phyloP scores from a whole-genome alignment of 2,797 vertebrate species.

The Thamnophis elegans region DNA sequence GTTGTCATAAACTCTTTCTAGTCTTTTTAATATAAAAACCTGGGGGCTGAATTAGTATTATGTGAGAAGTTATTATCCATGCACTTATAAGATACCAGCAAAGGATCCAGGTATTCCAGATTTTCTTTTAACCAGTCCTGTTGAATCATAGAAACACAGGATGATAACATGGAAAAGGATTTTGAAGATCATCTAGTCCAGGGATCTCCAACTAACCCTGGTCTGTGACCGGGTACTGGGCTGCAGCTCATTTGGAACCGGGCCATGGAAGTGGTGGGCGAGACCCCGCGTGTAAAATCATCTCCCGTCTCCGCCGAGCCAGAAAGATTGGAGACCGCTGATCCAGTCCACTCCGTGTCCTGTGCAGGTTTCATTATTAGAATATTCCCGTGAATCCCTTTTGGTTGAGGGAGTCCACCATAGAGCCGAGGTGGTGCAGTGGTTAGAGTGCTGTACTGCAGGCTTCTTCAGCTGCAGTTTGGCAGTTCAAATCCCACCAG shows the following conservation, averaged over 20 bases:
- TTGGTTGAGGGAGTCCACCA: too few species aligned
- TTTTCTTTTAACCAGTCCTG: not conserved
- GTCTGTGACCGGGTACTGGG: too few species aligned
- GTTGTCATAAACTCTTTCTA: not conserved
- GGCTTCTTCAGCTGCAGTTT: too few species aligned
- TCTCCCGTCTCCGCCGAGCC: not conserved
- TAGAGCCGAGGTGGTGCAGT: too few species aligned
- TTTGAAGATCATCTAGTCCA: not conserved
- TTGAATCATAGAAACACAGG: not conserved
- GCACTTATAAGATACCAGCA: not conserved
- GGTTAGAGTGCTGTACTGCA: too few species aligned
- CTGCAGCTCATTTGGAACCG: too few species aligned
- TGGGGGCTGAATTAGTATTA: not conserved
- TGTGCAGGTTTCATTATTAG: not conserved
- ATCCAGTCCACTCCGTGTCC: not conserved
- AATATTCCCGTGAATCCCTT: not conserved
- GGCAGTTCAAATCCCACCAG: too few species aligned
- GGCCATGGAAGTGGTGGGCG: accelerated
- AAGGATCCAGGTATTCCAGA: not conserved
- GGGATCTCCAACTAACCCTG: too few species aligned
- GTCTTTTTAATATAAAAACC: not conserved
- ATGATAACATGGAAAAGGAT: not conserved
- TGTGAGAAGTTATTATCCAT: not conserved
- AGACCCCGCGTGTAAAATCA: not conserved
- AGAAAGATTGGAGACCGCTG: not conserved